These are phyloP conservation scores for Apodemus agrarius DNA, from an alignment of 2,797 vertebrate genomes.

Conservation along the genomic window DNA sequence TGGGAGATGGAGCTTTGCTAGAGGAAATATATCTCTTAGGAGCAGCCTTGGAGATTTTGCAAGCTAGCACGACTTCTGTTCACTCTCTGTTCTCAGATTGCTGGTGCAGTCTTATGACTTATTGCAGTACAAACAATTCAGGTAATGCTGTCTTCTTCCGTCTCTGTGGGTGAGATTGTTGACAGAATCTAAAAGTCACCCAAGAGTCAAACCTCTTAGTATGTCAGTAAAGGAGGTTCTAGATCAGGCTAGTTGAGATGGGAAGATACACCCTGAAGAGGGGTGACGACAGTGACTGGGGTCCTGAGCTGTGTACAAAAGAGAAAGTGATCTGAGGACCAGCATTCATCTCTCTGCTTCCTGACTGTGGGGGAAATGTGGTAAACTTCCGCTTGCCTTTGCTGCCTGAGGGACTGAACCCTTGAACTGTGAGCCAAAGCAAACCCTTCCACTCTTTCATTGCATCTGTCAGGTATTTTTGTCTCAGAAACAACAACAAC, in stretches of 20 bases:
- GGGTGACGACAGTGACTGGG: background rate
- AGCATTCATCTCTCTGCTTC: background rate
- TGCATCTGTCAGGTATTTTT: background rate
- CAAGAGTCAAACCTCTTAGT: background rate
- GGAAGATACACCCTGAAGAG: background rate
- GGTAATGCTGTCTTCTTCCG: background rate
- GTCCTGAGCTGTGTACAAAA: background rate
- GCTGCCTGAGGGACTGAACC: background rate
- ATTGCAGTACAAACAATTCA: background rate
- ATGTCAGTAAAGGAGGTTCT: background rate
- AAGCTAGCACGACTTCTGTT: background rate
- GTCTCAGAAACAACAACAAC: background rate
- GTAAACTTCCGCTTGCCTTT: background rate
- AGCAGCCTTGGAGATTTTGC: background rate
- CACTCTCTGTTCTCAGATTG: background rate
- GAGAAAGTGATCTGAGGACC: background rate
- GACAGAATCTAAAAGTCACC: background rate
- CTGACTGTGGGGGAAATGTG: background rate
- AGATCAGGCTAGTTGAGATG: no score
- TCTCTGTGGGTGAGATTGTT: background rate
- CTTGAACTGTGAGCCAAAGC: background rate
- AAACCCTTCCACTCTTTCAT: background rate
- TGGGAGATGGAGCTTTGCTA: background rate
- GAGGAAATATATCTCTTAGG: background rate
- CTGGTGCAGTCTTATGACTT: background rate